Evolutionary conservation across 2,888 invertebrate genomes (phyloP), one percentile per base, ranked within the genome.

Genomic region (Salpingus planirostris): DNA sequence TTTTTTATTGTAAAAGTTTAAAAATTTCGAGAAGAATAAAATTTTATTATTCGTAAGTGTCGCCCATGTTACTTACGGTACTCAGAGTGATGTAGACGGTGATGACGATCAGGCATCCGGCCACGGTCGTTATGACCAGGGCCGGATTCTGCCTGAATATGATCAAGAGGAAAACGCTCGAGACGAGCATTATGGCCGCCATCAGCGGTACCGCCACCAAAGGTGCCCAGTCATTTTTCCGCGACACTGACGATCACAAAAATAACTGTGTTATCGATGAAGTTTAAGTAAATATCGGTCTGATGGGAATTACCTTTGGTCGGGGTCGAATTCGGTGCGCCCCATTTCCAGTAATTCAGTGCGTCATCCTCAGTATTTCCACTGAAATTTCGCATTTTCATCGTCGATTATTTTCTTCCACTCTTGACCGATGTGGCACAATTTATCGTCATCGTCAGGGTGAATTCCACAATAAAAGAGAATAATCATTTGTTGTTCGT

Each of bases 81-180:
- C 41, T 54, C 13, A 66, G 39, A 27, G 61, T 54, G 21, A 64
- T 51, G 38, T 67, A 65, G 44, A 67, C 50, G 11, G 63, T 55
- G 29, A 67, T 63, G 3, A 65, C 51, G n/a, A 62, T 57, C 11
- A 69, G 50, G 44, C 67, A 64, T 15, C 58, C 62, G 2, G 66
- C 62, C 2, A 68, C 65, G 8, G 65, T 57, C 15, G 61, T 62
- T n/a, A 66, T 65, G 2, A 69, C 61, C 33, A 67, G 52, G 13
- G 63, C 55, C 4, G 69, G 68, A 46, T 62, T 67, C 49, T 67
- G 62, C 46, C 66, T 59, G 47, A 68, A 69, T 23, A 67, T 48
- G 13, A 68, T 57, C 52, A 68, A 46, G 21, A 65, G 58, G 38
- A 56, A 55, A 14, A 63, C 59, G 11, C 56, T 61, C 15, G 55